phyloP scores from a whole-genome alignment of 2,797 vertebrate species.

The Eurystomus glaucurus region DNA sequence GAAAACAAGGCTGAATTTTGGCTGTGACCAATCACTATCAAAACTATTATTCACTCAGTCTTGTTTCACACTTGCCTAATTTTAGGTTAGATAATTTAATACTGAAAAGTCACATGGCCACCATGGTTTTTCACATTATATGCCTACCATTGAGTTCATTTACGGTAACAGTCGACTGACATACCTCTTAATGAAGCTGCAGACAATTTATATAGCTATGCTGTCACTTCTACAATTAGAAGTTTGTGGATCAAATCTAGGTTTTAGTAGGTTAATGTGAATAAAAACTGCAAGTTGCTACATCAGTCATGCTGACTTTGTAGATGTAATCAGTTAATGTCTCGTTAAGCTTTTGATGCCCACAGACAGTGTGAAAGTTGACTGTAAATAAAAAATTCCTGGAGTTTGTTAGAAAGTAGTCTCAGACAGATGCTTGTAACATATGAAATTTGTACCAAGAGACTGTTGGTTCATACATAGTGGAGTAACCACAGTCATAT shows the following conservation, averaged over 20 bases:
- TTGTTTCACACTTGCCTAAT: neutral
- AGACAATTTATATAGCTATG: neutral
- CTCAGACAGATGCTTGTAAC: neutral
- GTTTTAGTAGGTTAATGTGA: neutral
- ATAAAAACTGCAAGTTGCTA: neutral
- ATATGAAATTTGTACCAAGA: neutral
- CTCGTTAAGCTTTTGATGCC: slow-evolving; percentile 36
- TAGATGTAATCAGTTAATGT: slow-evolving; percentile 10
- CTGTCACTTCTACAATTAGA: neutral
- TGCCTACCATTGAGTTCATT: neutral
- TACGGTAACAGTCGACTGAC: neutral
- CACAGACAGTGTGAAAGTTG: neutral
- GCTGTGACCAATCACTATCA: neutral
- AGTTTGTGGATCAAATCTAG: neutral
- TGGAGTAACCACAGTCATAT: neutral
- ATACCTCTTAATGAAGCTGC: neutral
- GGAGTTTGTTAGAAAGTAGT: neutral
- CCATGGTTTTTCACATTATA: neutral
- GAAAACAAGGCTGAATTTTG: neutral
- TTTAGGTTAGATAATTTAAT: neutral
- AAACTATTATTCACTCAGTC: neutral
- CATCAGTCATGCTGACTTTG: neutral
- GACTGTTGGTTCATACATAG: rapidly evolving
- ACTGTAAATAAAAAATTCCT: neutral
- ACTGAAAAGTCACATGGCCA: neutral